Base-by-base conservation (phyloP, 2,888 invertebrate species). In the Xestia c-nigrum region DNA sequence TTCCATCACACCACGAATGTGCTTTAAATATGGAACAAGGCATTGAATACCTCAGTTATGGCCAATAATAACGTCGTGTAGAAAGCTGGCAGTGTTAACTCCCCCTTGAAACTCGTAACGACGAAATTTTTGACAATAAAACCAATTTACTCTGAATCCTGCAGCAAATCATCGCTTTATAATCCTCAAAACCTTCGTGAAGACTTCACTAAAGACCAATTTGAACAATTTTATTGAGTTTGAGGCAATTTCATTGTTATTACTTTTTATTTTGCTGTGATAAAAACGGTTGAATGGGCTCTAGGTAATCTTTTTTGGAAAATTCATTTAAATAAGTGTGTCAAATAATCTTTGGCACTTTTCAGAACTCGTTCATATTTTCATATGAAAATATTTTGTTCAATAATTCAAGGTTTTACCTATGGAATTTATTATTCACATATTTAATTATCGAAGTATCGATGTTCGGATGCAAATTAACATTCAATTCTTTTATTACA, bases 41-140 rank as follows among this genome's bases (percentile, higher is more conserved):
- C 65, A 78, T 76, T 83, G 80, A 78, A 79, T 69, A 75, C 72
- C 76, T 73, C 89, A 75, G 84, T 89, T 86, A 89, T 85, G 86
- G 80, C 73, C 87, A 85, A 87, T 89, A 90, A 91, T 72, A 77
- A 78, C 59, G 55, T 72, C 82, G 76, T 87, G 90, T 89, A 90
- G 91, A 92, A 92, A 92, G 91, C 87, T 87, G 86, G 69, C 73
- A 84, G 74, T 78, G 74, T 80, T 75, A 84, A 87, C 76, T 86
- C 82, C 87, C 57, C 83, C 85, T 85, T 84, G 80, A 87, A 87
- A 79, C 61, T 87, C 77, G 57, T 74, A 85, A 76, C 46, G 76
- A 67, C 74, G 78, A 87, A 83, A 83, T 87, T 88, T 86, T 84
- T 81, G 70, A 79, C 86, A 88, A 89, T 88, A 90, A 86, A 91